Conservation (phyloP, 2,888 invertebrate species). For the Cheilosia soror region DNA sequence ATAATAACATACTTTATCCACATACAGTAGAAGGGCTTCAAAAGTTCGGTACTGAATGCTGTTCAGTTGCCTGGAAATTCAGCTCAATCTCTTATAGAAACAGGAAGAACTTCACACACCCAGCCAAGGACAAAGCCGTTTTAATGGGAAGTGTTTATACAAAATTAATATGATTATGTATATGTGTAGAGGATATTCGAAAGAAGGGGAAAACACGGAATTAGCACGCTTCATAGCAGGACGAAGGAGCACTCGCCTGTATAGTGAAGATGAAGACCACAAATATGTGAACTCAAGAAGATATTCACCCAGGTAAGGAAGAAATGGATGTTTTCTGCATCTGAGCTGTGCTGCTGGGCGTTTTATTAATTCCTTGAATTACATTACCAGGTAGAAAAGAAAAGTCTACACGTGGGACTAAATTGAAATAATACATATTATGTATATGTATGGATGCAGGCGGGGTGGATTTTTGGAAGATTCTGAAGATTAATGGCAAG, state of each 20-base stretch:
- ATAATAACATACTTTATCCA: conserved; percentile 48
- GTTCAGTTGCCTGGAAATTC: conserved; percentile 35
- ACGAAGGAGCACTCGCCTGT: neutral
- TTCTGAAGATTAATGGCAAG: too few species aligned
- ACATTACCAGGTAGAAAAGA: conserved; percentile 4
- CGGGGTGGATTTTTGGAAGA: too few species aligned
- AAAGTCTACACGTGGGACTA: neutral
- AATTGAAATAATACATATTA: too few species aligned
- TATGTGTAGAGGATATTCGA: conserved; percentile 3
- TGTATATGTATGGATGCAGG: too few species aligned
- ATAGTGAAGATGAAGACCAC: neutral
- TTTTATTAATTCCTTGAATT: conserved; percentile 46
- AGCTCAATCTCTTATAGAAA: conserved; percentile 2
- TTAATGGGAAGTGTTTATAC: conserved; percentile 23
- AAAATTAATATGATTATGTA: conserved; percentile 18
- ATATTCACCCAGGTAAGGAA: neutral
- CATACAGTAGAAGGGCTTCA: neutral
- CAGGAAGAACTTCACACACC: conserved; percentile 1
- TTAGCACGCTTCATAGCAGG: conserved; percentile 13
- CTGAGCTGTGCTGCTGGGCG: conserved; percentile 6
- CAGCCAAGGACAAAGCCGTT: conserved; percentile 12
- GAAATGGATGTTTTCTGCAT: conserved; percentile 11
- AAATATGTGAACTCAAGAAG: neutral
- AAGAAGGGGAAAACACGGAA: conserved; percentile 15
- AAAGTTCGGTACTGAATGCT: conserved; percentile 31